Base-by-base conservation (phyloP, 2,797 vertebrate species). In the Cryptoblepharus egeriae region DNA sequence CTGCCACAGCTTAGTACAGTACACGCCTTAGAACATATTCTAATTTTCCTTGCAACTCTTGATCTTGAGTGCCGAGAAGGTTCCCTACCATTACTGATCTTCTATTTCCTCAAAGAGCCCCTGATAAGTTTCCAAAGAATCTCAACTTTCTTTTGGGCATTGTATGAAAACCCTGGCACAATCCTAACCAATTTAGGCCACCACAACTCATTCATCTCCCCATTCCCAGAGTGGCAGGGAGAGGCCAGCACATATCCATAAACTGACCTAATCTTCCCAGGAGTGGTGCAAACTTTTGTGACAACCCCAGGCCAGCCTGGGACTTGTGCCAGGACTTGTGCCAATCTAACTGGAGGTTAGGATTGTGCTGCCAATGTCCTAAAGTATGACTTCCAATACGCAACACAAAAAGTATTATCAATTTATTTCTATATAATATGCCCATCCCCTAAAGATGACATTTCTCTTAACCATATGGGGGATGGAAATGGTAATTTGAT, bases 401-500 rank as follows among this genome's bases (percentile, higher is more conserved):
- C 49, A 81, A 65, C 5, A 78, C 8, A 18, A 70, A 20, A 77
- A 20, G 28, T 68, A 42, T 12, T 80, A 64, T 69, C 70, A 89
- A 82, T 52, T 37, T n/a, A 26, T 79, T 58, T 80, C 64, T 49
- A 49, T 63, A 35, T n/a, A 75, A 68, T 30, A 42, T 30, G 42
- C 37, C 67, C 39, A 49, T 82, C 49, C 26, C 72, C 18, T 30
- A 42, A 70, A 77, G 60, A 83, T 76, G 37, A 68, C 15, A 85
- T 75, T 11, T 72, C 24, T 60, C 78, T 75, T 80, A 22, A 22
- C 82, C 78, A 79, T 42, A 16, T 87, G 82, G 24, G 75, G 85
- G 85, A 2, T 70, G 68, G 69, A 81, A 88, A 80, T 88, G 84
- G 83, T 86, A 86, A 39, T 89, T 82, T 87, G 67, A 89, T 71